Evolutionary conservation across 1,140 invertebrate species (phyloP), one percentile per base, ranked within the genome.

Genomic region (Anthonomus grandis): DNA sequence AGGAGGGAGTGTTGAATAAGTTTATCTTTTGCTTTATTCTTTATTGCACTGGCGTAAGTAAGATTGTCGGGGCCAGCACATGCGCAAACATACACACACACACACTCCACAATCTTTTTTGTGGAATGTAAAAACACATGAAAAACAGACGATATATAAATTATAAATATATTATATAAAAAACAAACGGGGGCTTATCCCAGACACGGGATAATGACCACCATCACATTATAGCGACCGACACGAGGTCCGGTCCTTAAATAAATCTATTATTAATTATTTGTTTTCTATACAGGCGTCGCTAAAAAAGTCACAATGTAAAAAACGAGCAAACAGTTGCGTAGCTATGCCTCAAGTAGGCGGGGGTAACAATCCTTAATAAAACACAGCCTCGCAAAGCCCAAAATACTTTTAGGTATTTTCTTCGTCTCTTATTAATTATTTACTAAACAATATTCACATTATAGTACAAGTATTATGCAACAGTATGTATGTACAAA

Each of bases 321-420:
- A 63, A 50, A 59, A 63, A 67, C 60, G 59, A 68, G 53, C 60
- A 58, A 70, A 66, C 60, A 68, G 60, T 54, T 67, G 65, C 65
- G 65, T 62, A 70, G 67, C 68, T 64, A 64, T 67, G 65, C 65
- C 63, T 57, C 36, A 12, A 51, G 46, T 53, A 50, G 51, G 50
- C 57, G 49, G 64, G 64, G 68, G 70, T 69, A 71, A 70, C 68
- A 68, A 70, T 70, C 68, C 70, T 60, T 71, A 69, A 63, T 67
- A 66, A 66, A 71, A 70, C 70, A 71, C 70, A 71, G 70, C 70
- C 70, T 69, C 70, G 65, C 68, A 68, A 70, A 70, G 65, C 64
- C 66, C 66, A 64, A 70, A 70, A 69, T 70, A 70, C 68, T 71
- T 71, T 71, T 68, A 62, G 67, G 70, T 69, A 69, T 66, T 53